Conservation (phyloP, 2,113 vertebrate genomes). For the Gambusia affinis region DNA sequence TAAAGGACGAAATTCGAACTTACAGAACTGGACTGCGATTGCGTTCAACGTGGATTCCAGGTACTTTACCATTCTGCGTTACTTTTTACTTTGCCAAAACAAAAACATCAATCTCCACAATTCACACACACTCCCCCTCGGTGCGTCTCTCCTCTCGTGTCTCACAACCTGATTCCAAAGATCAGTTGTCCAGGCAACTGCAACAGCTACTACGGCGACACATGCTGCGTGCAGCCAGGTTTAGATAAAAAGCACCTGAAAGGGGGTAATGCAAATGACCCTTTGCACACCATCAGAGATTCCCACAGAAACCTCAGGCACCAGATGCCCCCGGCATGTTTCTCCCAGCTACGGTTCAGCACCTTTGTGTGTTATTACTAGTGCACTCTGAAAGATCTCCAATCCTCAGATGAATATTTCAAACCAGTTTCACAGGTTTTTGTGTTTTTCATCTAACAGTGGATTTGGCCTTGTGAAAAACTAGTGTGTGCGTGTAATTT, state of each 20-base stretch:
- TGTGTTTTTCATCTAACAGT: conserved; percentile 8
- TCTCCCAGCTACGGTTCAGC: conserved; percentile 27
- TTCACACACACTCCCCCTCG: conserved; percentile 1
- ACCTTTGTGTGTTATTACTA: conserved; percentile 40
- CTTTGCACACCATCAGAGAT: conserved; percentile 33
- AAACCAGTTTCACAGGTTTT: conserved; percentile 13
- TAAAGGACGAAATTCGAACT: conserved; percentile 6
- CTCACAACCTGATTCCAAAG: conserved; percentile 58
- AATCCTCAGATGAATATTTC: conserved; percentile 39
- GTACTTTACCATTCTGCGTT: conserved; percentile 25
- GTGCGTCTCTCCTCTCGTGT: conserved; percentile 4
- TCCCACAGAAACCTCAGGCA: conserved; percentile 41
- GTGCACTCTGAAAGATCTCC: conserved; percentile 16
- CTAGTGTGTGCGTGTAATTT: too few relatives aligned
- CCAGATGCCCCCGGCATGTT: conserved; percentile 43
- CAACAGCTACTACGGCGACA: conserved; percentile 40
- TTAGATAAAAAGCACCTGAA: conserved; percentile 58
- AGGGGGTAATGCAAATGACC: conserved; percentile 62
- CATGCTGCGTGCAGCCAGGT: conserved; percentile 44
- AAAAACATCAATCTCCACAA: conserved; percentile 41
- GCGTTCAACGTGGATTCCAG: conserved; percentile 25
- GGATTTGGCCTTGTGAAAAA: background rate
- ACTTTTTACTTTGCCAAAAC: conserved; percentile 33
- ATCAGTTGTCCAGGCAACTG: conserved; percentile 74
- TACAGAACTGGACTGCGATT: conserved; percentile 17